Percentiles rank a stretch among this genome's conserved stretches.
Conservation (phyloP, 2,888 invertebrate species). For the Apamea sordens region DNA sequence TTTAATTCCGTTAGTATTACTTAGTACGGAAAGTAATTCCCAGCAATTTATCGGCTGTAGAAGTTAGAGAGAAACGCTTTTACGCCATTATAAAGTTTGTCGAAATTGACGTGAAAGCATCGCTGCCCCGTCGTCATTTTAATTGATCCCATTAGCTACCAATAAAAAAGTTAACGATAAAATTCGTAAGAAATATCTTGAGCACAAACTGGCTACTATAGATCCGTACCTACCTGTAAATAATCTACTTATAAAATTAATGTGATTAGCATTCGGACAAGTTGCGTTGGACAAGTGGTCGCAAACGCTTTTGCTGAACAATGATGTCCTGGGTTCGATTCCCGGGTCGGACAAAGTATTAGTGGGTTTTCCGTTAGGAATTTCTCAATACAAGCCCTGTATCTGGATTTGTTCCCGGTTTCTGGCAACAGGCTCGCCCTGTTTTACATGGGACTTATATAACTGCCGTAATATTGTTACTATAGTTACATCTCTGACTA, state of each 20-base stretch:
- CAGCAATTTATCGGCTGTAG: not conserved
- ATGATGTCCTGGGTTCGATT: not conserved
- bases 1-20: not conserved
- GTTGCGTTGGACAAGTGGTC: too few relatives aligned
- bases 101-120: not conserved
- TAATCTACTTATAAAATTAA: conserved; percentile 17
- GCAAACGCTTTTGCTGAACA: too few relatives aligned
- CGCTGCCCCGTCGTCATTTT: not conserved
- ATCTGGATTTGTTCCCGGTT: not conserved
- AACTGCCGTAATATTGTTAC: not conserved
- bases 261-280: not conserved
- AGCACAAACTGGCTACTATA: not conserved
- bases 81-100: conserved; percentile 8
- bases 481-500: not conserved
- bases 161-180: conserved; percentile 1
- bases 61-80: not conserved
- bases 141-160: conserved; percentile 25
- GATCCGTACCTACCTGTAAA: not conserved
- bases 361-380: not conserved
- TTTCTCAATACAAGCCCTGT: not conserved
- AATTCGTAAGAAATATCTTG: conserved; percentile 2
- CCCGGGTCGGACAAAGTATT: not conserved
- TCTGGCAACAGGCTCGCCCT: not conserved
- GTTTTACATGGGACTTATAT: not conserved
- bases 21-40: not conserved